Base-by-base conservation (phyloP, 2,113 vertebrate species). In the Vanacampus margaritifer region DNA sequence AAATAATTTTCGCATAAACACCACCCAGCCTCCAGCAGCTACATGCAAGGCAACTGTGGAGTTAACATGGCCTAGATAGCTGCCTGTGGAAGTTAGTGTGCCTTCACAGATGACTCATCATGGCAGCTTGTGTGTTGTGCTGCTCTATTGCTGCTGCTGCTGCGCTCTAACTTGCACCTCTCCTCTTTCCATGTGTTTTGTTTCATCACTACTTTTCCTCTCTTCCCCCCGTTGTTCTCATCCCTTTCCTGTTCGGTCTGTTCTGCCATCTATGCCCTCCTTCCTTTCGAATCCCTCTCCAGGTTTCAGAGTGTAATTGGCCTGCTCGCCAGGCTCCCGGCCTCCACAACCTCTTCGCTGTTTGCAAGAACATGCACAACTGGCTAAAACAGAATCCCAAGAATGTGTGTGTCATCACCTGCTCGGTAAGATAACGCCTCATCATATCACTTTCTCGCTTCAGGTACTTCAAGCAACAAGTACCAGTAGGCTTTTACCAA, bases 301-400 rank as follows among this genome's bases (percentile, higher is more conserved):
- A 99, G 97, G 97, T 99, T 57, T 99, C 97, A 0, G 97, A 99
- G 86, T 99, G 97, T 84, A 98, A 94, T 59, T 99, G 96, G 97
- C 95, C 97, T 0, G 85, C 95, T 10, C 91, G 92, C 69, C 97
- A 98, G 88, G 96, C 97, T 0, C 97, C 97, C 58, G 94, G 95
- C 74, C 94, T 99, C 82, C 97, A 98, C 90, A 98, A 98, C 90
- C 92, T 99, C 74, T 99, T 96, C 11, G 96, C 97, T 0, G 95
- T 99, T 71, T 99, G 97, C 87, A 97, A 97, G 90, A 98, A 99
- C 86, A 98, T 99, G 95, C 94, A 98, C 90, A 98, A 98, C 86
- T 99, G 96, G 97, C 93, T 99, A 65, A 94, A 95, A 67, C 97
- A 99, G 90, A 98, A 98, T 82, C 97, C 97, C 86, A 98, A 96